A percentile compares a stretch with the other conserved stretches of the same genome.
Conservation (phyloP, 2,797 vertebrate genomes). For the Sarcophilus harrisii region DNA sequence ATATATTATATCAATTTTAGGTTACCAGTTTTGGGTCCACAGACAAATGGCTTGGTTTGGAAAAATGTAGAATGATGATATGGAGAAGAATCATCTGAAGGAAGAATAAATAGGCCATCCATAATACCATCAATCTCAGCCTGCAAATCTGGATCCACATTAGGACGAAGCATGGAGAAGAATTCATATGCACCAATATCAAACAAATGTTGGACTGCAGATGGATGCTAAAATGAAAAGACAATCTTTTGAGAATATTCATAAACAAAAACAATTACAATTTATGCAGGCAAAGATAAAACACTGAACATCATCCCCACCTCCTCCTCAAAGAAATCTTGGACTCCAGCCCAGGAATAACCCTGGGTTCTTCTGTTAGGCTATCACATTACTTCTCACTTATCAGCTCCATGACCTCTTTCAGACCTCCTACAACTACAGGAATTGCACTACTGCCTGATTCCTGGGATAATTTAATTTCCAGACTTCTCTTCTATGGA, state of each 20-base stretch:
- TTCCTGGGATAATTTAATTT: neutral
- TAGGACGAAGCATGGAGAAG: constrained; percentile 92
- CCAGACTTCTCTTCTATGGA: neutral
- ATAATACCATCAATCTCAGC: constrained; percentile 92
- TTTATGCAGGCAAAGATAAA: neutral
- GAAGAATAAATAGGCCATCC: constrained; percentile 94
- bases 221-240: constrained; percentile 87
- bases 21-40: constrained; percentile 86
- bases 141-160: constrained; percentile 91
- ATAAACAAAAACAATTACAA: neutral
- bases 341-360: neutral
- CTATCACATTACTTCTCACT: neutral
- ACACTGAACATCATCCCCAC: neutral
- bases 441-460: neutral
- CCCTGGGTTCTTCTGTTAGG: neutral
- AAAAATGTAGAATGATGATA: constrained; percentile 76
- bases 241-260: neutral
- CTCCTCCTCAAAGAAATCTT: neutral
- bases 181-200: constrained; percentile 96
- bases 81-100: constrained; percentile 85
- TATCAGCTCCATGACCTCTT: neutral
- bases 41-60: constrained; percentile 76
- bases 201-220: constrained; percentile 91
- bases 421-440: neutral
- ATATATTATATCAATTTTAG: neutral